These are phyloP conservation scores for Cyrtonyx montezumae DNA, from an alignment of 2,113 vertebrate species.

Conservation along the genomic window DNA sequence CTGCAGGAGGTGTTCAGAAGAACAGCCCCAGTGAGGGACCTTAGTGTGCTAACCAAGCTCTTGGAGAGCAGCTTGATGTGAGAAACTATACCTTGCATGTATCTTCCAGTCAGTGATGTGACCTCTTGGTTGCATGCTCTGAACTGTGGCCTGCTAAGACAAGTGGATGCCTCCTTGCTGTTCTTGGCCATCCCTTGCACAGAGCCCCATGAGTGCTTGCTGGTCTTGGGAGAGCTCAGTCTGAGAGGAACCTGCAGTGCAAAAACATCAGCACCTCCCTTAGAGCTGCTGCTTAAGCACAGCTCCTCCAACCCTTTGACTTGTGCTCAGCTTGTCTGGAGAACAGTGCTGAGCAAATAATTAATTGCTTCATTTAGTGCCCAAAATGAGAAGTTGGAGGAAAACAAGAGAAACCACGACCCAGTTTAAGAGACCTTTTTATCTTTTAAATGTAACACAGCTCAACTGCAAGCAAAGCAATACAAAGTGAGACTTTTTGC, in stretches of 20 bases:
- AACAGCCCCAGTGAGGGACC: background rate
- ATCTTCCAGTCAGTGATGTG: background rate
- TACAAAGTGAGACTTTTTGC: constrained; percentile 20
- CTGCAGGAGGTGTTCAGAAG: background rate
- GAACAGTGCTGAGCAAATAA: constrained; percentile 33
- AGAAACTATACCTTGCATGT: background rate
- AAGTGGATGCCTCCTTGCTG: background rate
- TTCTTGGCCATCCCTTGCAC: background rate
- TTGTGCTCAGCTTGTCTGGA: background rate
- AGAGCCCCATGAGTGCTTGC: background rate
- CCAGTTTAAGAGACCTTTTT: background rate
- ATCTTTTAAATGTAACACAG: background rate
- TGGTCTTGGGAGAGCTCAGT: accelerated
- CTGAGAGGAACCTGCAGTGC: background rate
- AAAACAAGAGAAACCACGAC: background rate
- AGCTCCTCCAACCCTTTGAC: background rate
- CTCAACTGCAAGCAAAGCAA: background rate
- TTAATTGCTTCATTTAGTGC: constrained; percentile 47
- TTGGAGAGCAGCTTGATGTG: background rate
- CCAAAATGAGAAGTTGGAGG: constrained; percentile 19
- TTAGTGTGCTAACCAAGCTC: background rate
- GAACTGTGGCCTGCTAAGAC: accelerated
- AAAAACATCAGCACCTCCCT: background rate
- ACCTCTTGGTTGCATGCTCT: background rate
- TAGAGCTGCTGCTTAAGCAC: background rate